These are phyloP conservation scores for Cheilosia scutellata DNA, from an alignment of 2,888 invertebrate genomes.

Conservation along the genomic window DNA sequence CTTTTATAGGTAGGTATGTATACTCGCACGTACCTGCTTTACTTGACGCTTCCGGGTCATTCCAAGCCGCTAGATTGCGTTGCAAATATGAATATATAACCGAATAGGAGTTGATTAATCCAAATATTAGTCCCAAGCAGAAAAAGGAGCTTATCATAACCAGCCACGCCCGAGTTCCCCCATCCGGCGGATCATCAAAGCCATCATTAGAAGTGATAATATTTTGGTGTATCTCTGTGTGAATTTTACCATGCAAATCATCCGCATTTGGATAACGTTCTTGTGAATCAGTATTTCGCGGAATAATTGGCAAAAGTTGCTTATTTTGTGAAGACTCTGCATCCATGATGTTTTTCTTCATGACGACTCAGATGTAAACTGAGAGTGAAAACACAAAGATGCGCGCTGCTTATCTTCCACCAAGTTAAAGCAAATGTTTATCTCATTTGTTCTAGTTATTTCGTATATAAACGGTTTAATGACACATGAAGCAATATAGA, in stretches of 20 bases:
- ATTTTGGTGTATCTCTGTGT: conserved; percentile 54
- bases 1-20: too few relatives aligned
- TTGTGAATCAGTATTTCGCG: background rate
- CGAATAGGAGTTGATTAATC: conserved; percentile 66
- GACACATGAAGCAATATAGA: conserved; percentile 25
- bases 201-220: conserved; percentile 15
- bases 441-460: conserved; percentile 55
- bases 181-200: conserved; percentile 57
- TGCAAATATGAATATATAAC: conserved; percentile 68
- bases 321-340: conserved; percentile 31
- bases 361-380: conserved; percentile 29
- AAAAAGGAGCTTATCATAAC: conserved; percentile 68
- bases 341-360: conserved; percentile 39
- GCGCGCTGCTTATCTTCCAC: conserved; percentile 44
- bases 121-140: conserved; percentile 65
- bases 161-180: conserved; percentile 68
- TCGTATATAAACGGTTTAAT: conserved; percentile 24
- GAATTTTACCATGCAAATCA: background rate
- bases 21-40: conserved; percentile 57
- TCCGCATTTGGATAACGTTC: background rate
- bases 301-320: conserved; percentile 23
- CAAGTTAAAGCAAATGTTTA: conserved; percentile 40
- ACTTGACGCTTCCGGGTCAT: conserved; percentile 67
- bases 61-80: conserved; percentile 28
- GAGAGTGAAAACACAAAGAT: conserved; percentile 28